Evolutionary conservation across 2,888 invertebrate genomes (phyloP).

Genomic region (Lomographa bimaculata): DNA sequence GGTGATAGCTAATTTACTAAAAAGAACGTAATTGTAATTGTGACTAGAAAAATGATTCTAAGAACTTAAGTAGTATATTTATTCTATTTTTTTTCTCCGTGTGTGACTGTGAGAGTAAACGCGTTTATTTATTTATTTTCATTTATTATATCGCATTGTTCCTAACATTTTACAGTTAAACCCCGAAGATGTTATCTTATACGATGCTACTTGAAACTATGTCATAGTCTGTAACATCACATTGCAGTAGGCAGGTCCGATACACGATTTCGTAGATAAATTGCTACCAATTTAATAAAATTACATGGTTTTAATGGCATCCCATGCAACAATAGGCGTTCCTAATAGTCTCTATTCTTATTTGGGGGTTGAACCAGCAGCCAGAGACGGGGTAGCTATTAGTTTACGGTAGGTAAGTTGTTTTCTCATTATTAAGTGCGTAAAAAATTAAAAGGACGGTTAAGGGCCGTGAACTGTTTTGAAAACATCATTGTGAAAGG

Average conservation of each 20-base stretch:
- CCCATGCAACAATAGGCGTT: slow-evolving; percentile 62
- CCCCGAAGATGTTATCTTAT: slow-evolving; percentile 11
- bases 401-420: slow-evolving; percentile 33
- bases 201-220: neutral
- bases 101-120: no score
- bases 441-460: no score
- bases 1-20: no score
- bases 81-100: no score
- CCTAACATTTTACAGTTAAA: no score
- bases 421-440: slow-evolving; percentile 11
- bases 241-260: slow-evolving; percentile 33
- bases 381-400: slow-evolving; percentile 52
- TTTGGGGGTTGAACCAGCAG: slow-evolving; percentile 57
- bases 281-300: slow-evolving; percentile 66
- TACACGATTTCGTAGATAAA: slow-evolving; percentile 59
- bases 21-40: no score
- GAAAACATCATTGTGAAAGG: no score
- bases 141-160: no score
- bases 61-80: no score
- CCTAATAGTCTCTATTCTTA: slow-evolving; percentile 55
- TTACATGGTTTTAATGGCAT: slow-evolving; percentile 65
- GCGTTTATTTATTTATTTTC: no score
- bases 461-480: no score
- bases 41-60: no score
- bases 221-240: neutral